Conservation (phyloP, 2,888 invertebrate genomes). For the Pediacus dermestoides region DNA sequence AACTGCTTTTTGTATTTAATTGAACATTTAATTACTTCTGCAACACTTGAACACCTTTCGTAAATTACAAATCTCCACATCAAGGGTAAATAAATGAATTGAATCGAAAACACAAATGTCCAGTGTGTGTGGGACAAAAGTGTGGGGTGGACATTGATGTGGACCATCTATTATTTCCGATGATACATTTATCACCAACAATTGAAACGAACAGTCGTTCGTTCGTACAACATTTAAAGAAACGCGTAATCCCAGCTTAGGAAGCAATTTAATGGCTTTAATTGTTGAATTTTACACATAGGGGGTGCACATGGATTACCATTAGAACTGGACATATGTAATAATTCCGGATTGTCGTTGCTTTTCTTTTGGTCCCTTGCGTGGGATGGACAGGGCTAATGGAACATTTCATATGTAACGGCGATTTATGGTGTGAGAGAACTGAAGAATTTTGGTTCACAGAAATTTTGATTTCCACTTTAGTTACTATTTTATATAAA, state of each 20-base stretch:
- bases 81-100: no score
- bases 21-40: no score
- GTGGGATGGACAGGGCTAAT: slow-evolving; percentile 28
- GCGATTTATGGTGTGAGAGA: no score
- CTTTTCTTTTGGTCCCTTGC: slow-evolving; percentile 18
- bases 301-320: slow-evolving; percentile 23
- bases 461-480: no score
- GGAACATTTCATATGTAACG: no score
- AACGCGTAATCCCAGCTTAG: slow-evolving; percentile 37
- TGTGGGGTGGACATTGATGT: no score
- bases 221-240: slow-evolving; percentile 36
- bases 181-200: slow-evolving; percentile 32
- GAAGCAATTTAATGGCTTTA: slow-evolving; percentile 42
- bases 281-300: slow-evolving; percentile 30
- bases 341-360: slow-evolving; percentile 21
- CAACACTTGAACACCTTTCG: no score
- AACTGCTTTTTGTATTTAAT: no score
- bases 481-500: no score
- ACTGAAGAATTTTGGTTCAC: no score
- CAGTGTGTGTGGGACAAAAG: no score
- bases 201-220: slow-evolving; percentile 22
- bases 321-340: slow-evolving; percentile 27
- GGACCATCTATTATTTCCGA: slow-evolving; percentile 26
- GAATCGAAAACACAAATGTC: slow-evolving; percentile 19
- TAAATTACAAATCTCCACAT: no score